Percentiles rank a stretch among this genome's conserved stretches.
Evolutionary conservation across 2,888 invertebrate genomes (phyloP).

Genomic region (Ptilodon capucinus): DNA sequence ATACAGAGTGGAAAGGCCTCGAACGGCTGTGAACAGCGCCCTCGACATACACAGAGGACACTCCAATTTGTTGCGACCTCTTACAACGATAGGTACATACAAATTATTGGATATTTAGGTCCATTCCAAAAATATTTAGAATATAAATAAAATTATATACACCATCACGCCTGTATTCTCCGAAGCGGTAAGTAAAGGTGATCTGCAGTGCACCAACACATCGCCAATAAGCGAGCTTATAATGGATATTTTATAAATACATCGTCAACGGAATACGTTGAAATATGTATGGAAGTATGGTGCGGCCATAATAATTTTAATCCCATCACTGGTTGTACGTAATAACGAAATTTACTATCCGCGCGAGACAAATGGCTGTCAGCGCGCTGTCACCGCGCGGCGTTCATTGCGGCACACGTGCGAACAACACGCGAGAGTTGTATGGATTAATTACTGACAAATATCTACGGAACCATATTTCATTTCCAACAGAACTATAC

Average conservation of each 20-base stretch:
- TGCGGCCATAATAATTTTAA: no score
- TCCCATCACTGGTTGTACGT: no score
- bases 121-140: no score
- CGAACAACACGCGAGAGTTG: conserved; percentile 17
- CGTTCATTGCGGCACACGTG: conserved; percentile 21
- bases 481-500: background rate
- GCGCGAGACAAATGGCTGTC: conserved; percentile 34
- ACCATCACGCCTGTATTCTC: no score
- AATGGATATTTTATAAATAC: no score
- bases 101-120: conserved; percentile 29
- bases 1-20: conserved; percentile 29
- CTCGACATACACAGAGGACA: conserved; percentile 42
- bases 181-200: no score
- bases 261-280: no score
- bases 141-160: no score
- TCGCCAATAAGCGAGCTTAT: no score
- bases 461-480: background rate
- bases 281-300: no score
- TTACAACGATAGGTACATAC: conserved; percentile 9
- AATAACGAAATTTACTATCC: conserved; percentile 18
- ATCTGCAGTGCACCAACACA: no score
- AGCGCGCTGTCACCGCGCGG: conserved; percentile 26
- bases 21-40: conserved; percentile 31
- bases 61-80: conserved; percentile 48
- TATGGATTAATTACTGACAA: conserved; percentile 28